Base-by-base conservation (phyloP, 2,888 invertebrate species). In the Drosophila infuscata region DNA sequence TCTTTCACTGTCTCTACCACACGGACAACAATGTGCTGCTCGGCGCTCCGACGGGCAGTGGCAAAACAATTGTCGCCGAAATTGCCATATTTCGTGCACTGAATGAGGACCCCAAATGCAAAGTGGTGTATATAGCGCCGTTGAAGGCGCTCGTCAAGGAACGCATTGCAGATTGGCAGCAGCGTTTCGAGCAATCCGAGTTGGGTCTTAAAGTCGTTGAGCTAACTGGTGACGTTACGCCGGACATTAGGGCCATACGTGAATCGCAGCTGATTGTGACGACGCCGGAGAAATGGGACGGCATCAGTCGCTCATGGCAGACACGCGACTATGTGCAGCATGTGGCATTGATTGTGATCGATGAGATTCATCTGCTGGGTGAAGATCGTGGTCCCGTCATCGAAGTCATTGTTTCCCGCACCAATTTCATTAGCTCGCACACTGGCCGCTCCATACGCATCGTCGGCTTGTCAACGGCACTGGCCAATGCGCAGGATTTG, bases 211-310 rank as follows among this genome's bases (percentile, higher is more conserved):
- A 95, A 80, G 98, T 99, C 0, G 97, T 99, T 0, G 99, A 99
- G 93, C 94, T 99, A 76, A 99, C 99, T 52, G 99, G 99, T 91
- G 97, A 97, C 92, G 96, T 97, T 1, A 96, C 97, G 0, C 98
- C 98, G 0, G 97, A 97, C 91, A 95, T 96, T 63, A 94, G 95
- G 70, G 96, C 98, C 0, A 98, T 99, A 69, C 95, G 96, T 0
- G 95, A 94, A 59, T 96, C 99, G 0, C 96, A 97, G 92, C 96
- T 99, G 1, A 99, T 99, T 81, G 98, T 99, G 0, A 99, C 99
- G 0, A 99, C 99, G 0, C 99, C 99, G 0, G 99, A 99, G 94
- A 99, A 99, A 93, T 99, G 99, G 99, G 99, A 99, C 93, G 99
- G 99, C 62, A 98, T 99, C 90, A 99, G 98, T 93, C 95, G 99